Evolutionary conservation across 1,140 invertebrate genomes (phyloP), one percentile per base, ranked within the genome.

Genomic region (Telenomus remus): DNA sequence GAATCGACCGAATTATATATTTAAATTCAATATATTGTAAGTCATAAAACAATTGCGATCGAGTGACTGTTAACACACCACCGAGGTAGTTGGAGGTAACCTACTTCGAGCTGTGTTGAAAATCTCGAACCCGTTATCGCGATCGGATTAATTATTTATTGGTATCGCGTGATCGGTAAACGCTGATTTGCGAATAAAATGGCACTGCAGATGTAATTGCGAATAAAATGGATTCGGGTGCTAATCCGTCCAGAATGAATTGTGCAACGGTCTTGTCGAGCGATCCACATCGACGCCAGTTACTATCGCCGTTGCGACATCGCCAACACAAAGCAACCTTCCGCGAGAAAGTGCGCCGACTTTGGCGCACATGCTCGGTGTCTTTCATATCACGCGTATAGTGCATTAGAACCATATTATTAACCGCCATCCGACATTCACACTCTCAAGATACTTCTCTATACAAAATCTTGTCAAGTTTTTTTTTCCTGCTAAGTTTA

Each of bases 301-400:
- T 79, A 81, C 76, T 70, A 27, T 27, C 61, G 72, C 27, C 54
- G 50, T 82, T 82, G 79, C 81, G 73, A 78, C 74, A 82, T 49
- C 61, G 49, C 56, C n/a, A 57, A 77, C 64, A 79, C 78, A 80
- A 81, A 81, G 76, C n/a, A n/a, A 80, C 66, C 71, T 71, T 63
- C 71, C 66, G 64, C 65, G 65, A 74, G 69, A 73, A 75, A 79
- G 76, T 78, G 76, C 78, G 75, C 71, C 53, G 61, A 54, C 73
- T 71, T 53, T 76, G 75, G 66, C 78, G 64, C 54, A 35, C 57
- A 61, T 48, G 49, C 27, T 57, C 19, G 19, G 6, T 27, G 55
- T 59, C 12, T 34, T 39, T 68, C 71, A 59, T 55, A 57, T 66
- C 56, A 63, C 63, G 37, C 57, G 54, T 54, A 66, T 71, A 54